Base-by-base conservation (phyloP, 2,797 vertebrate species). In the Chanos chanos region DNA sequence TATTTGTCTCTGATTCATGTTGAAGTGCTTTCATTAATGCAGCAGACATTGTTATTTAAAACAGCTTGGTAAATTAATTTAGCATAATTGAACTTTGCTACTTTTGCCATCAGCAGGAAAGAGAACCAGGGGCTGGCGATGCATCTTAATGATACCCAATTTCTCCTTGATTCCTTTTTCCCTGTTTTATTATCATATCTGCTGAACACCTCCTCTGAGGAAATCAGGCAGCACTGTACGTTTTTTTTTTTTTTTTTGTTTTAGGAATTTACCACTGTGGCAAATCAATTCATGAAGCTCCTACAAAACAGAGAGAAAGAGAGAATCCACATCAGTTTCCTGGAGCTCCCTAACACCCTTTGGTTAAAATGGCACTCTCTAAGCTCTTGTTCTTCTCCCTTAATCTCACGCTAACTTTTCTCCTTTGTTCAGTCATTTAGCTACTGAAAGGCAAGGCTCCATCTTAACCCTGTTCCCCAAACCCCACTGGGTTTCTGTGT, bases 201-300 rank as follows among this genome's bases (percentile, higher is more conserved):
- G 39, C 52, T 31, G 34, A 12, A 56, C n/a, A n/a, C n/a, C n/a
- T n/a, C n/a, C n/a, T n/a, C n/a, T n/a, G n/a, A n/a, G n/a, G n/a
- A n/a, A n/a, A n/a, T n/a, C n/a, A n/a, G n/a, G n/a, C n/a, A n/a
- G n/a, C n/a, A n/a, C n/a, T n/a, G n/a, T n/a, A n/a, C n/a, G n/a
- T n/a, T n/a, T n/a, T n/a, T n/a, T n/a, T n/a, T n/a, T n/a, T n/a
- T n/a, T n/a, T n/a, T 47, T 57, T 53, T 13, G 64, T 75, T 63
- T 58, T 31, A 28, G 22, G 7, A 47, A 22, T 55, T 22, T 36
- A 15, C 40, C 52, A 31, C 22, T 16, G 7, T 21, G 52, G 67
- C 47, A 59, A 63, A 73, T 56, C 56, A 43, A 21, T 45, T 40
- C 40, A 74, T 71, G 48, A 21, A 41, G n/a, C 72, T 66, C 63